phyloP scores from a whole-genome alignment of 2,113 vertebrate genomes.

The Raja brachyura region DNA sequence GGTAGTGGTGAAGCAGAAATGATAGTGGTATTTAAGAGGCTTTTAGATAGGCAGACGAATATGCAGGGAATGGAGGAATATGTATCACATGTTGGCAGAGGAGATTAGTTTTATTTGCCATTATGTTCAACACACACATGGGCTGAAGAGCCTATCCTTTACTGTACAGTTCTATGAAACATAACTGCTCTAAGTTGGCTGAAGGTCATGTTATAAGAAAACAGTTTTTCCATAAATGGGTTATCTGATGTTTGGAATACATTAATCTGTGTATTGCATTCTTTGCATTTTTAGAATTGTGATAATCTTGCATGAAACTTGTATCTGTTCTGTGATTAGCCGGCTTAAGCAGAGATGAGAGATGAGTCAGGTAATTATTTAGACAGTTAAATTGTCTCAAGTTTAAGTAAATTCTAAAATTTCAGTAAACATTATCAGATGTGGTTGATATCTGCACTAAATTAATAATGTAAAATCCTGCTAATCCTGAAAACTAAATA shows the following conservation, averaged over 20 bases:
- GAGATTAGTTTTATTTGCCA: too few relatives aligned
- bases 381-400: background rate
- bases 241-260: background rate
- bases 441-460: background rate
- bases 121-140: too few relatives aligned
- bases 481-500: background rate
- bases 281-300: background rate
- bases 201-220: background rate
- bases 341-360: background rate
- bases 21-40: too few relatives aligned
- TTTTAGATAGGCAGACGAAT: too few relatives aligned
- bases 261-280: background rate
- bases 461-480: background rate
- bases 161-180: too few relatives aligned
- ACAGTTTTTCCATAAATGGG: background rate
- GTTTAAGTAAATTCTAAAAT: background rate
- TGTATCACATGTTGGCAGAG: too few relatives aligned
- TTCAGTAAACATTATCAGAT: background rate
- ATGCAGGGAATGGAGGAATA: too few relatives aligned
- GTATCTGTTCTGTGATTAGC: background rate
- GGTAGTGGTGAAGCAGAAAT: too few relatives aligned
- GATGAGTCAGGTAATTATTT: background rate
- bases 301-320: background rate
- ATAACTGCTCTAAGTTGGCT: too few relatives aligned
- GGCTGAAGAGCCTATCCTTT: too few relatives aligned